These are phyloP conservation scores for Plebejus anna DNA, from an alignment of 2,888 invertebrate genomes.

Conservation along the genomic window DNA sequence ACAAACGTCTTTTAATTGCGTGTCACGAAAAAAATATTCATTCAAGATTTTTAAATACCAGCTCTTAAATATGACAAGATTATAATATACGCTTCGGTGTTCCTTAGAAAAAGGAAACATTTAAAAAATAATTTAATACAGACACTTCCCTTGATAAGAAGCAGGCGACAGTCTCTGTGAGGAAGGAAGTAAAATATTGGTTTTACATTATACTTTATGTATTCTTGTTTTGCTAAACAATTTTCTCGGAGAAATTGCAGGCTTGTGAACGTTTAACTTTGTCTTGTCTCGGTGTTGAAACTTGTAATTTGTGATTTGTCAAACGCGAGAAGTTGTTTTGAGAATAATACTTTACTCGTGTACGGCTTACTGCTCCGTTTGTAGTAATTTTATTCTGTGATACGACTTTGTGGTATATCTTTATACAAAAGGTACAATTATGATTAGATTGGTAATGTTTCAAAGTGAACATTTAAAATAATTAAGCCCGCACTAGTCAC, in stretches of 20 bases:
- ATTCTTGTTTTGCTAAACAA: conserved; percentile 13
- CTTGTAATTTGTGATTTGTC: conserved; percentile 20
- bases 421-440: not conserved
- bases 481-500: not conserved
- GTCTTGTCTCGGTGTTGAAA: conserved; percentile 4
- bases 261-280: conserved; percentile 12
- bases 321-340: not conserved
- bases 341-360: not conserved
- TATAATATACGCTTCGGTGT: not conserved
- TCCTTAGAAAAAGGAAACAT: not conserved
- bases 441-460: not conserved
- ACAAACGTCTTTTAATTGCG: not conserved
- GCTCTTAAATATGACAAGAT: not conserved
- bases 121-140: conserved; percentile 1
- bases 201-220: conserved; percentile 17
- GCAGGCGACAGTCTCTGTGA: conserved; percentile 1
- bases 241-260: not conserved
- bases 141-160: conserved; percentile 20
- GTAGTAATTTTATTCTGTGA: not conserved
- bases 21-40: not conserved
- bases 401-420: conserved; percentile 6
- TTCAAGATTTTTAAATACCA: not conserved
- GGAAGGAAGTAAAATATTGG: conserved; percentile 10
- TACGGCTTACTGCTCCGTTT: not conserved
- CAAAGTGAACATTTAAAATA: not conserved